These are phyloP conservation scores for Poecilia gillii DNA, from an alignment of 2,797 vertebrate genomes.

Conservation along the genomic window DNA sequence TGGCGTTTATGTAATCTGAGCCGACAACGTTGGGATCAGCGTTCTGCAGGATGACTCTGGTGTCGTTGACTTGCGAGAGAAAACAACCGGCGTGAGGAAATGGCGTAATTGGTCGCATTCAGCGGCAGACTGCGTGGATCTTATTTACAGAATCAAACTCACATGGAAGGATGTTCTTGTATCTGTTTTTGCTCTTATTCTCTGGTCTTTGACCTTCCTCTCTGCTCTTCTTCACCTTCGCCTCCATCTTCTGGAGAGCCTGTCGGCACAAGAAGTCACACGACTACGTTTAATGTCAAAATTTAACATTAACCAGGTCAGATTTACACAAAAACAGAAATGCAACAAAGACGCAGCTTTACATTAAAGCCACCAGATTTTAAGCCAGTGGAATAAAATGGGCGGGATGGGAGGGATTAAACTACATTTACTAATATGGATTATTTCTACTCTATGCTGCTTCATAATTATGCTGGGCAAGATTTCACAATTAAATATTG, in stretches of 20 bases:
- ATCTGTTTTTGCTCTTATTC: slow-evolving; percentile 98
- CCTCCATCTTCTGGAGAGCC: slow-evolving; percentile 93
- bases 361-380: background rate
- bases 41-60: slow-evolving; percentile 86
- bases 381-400: background rate
- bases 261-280: slow-evolving; percentile 52
- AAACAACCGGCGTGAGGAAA: slow-evolving; percentile 16
- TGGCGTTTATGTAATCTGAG: slow-evolving; percentile 96
- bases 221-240: slow-evolving; percentile 91
- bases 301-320: background rate
- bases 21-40: slow-evolving; percentile 84
- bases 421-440: background rate
- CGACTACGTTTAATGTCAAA: background rate
- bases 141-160: slow-evolving; percentile 61
- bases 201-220: slow-evolving; percentile 95
- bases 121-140: background rate
- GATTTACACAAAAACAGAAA: background rate
- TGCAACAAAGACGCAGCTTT: background rate
- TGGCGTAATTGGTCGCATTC: background rate
- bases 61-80: slow-evolving; percentile 88
- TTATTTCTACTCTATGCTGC: background rate
- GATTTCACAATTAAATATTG: background rate
- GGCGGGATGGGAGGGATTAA: background rate
- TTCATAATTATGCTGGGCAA: background rate
- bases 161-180: slow-evolving; percentile 99